These are phyloP conservation scores for Neolamprologus brichardi DNA, from an alignment of 2,113 vertebrate genomes.

Conservation along the genomic window DNA sequence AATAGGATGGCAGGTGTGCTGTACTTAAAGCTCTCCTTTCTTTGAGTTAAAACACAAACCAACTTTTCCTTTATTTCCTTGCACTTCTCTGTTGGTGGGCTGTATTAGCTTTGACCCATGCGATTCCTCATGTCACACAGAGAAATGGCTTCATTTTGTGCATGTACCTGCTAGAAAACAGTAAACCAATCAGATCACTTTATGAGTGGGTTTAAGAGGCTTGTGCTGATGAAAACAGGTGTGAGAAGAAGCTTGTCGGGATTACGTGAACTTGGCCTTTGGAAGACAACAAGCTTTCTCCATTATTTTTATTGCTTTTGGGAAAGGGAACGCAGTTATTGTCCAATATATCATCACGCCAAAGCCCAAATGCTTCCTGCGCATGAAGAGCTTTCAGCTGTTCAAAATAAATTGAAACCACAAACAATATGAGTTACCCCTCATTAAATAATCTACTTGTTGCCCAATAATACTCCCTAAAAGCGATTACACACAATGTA, in stretches of 20 bases:
- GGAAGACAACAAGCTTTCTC: not conserved
- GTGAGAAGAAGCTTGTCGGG: not conserved
- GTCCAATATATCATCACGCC: slow-evolving; percentile 15
- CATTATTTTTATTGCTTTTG: slow-evolving; percentile 32
- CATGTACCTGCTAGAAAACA: not conserved
- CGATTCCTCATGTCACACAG: not conserved
- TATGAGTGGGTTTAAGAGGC: not conserved
- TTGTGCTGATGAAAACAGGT: not conserved
- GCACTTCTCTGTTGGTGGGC: not conserved
- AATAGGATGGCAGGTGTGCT: not conserved
- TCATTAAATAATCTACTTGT: slow-evolving; percentile 9
- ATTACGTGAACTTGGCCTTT: not conserved
- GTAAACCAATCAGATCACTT: not conserved
- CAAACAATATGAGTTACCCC: slow-evolving; percentile 25
- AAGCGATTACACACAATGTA: slow-evolving; percentile 29
- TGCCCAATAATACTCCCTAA: not conserved
- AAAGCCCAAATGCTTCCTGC: not conserved
- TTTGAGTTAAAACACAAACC: not conserved
- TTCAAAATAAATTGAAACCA: slow-evolving; percentile 24
- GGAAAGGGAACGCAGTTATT: not conserved
- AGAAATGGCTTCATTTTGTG: not conserved
- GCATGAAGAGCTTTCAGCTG: not conserved
- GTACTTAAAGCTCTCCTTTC: not conserved
- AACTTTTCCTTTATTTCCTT: not conserved
- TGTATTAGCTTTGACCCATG: not conserved